Base-by-base conservation (phyloP, 2,113 vertebrate species). In the Catharus fuscescens region DNA sequence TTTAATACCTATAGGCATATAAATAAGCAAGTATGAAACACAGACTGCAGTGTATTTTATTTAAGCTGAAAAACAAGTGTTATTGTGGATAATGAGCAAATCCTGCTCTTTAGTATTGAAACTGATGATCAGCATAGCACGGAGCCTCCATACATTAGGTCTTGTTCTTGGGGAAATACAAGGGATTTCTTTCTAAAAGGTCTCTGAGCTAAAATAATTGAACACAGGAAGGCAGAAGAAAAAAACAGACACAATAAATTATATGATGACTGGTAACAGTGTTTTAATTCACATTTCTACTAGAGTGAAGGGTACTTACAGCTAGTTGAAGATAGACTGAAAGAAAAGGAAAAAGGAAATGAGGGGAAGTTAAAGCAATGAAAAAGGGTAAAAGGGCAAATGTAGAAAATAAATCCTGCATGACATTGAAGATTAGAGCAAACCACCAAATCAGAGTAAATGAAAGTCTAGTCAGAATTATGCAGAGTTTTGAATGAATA, bases 101-200 rank as follows among this genome's bases (percentile, higher is more conserved):
- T 65, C 6, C 8, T n/a, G 5, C 3, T 57, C 56, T 57, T 92
- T 72, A 65, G 21, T 15, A 25, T 36, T 83, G 15, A 18, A 42
- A 48, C 5, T 42, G 59, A 79, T 44, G 34, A 71, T 47, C 56
- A 71, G 16, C 14, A 65, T 12, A n/a, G 10, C 60, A 80, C 1
- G 2, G 45, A 80, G 9, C 2, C 29, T 26, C 1, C 38, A 0
- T 11, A 14, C 15, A 26, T 32, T 73, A 52, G 3, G 4, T 34
- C 3, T 25, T 77, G 83, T 45, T 2, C n/a, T 59, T 79, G 52
- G 32, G 60, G 18, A 91, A 80, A 74, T 34, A 31, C 3, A 44
- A 0, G 0, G 1, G 0, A 1, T 42, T 76, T 47, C 24, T 83
- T 11, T 59, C 52, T 56, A 26, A 81, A 78, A 88, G 7, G 4